Evolutionary conservation across 2,797 vertebrate species (phyloP).

Genomic region (Myotis myotis): DNA sequence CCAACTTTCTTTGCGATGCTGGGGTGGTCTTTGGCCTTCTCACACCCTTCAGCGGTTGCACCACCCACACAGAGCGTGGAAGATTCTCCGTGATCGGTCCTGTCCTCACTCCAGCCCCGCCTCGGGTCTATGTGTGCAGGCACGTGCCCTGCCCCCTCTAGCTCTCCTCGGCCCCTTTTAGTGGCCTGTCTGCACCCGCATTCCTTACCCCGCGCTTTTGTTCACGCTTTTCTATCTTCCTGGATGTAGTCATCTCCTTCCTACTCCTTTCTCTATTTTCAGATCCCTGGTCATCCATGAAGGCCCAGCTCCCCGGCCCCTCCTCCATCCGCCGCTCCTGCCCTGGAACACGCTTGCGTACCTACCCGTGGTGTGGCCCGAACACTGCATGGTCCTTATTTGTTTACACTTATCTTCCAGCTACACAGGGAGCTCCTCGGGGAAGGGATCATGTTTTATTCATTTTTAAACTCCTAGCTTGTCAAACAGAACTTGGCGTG

Average conservation of each 20-base stretch:
- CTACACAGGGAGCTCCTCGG: neutral
- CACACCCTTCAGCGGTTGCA: neutral
- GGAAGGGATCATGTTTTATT: neutral
- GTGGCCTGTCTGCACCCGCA: rapidly evolving
- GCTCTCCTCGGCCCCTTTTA: neutral
- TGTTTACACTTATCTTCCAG: slow-evolving; percentile 24
- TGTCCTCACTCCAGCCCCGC: neutral
- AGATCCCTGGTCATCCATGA: neutral
- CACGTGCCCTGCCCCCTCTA: rapidly evolving
- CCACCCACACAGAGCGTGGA: neutral
- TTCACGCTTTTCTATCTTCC: too few relatives aligned
- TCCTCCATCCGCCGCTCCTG: neutral
- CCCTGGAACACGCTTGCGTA: neutral
- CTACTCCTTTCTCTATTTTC: neutral
- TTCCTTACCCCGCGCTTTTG: neutral
- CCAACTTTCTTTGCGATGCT: neutral
- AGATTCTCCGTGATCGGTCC: neutral
- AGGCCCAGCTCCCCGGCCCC: rapidly evolving
- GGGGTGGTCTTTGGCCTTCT: neutral
- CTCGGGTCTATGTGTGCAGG: neutral
- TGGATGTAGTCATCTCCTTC: neutral
- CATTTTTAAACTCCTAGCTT: slow-evolving; percentile 30
- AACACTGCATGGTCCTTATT: neutral
- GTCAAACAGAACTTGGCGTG: slow-evolving; percentile 28
- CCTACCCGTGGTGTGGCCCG: neutral